A percentile compares a stretch with the other conserved stretches of the same genome.
phyloP scores from a whole-genome alignment of 2,113 vertebrate genomes.

The Acrocephalus kingi region DNA sequence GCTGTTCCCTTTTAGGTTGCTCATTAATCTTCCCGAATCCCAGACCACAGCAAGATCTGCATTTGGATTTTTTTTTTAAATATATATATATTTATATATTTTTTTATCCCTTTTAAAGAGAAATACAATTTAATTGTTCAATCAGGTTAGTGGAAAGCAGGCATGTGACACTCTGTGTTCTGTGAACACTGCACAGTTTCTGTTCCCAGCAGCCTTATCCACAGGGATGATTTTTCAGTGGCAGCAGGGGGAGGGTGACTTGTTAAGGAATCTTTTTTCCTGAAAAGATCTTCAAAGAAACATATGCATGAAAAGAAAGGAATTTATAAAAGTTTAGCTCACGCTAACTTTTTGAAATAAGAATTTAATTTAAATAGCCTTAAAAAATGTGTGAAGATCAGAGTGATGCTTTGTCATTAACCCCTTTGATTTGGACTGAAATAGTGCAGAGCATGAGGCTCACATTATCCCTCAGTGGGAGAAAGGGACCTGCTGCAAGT shows the following conservation, averaged over 20 bases:
- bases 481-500: neutral
- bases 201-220: conserved; percentile 30
- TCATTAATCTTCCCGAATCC: conserved; percentile 43
- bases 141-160: conserved; percentile 8
- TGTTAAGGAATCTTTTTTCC: conserved; percentile 34
- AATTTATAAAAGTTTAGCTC: conserved; percentile 43
- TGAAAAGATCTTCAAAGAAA: conserved; percentile 58
- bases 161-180: neutral
- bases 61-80: conserved; percentile 5
- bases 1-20: conserved; percentile 41
- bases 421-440: conserved; percentile 39
- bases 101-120: conserved; percentile 2
- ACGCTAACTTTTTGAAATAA: conserved; percentile 34
- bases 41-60: conserved; percentile 57
- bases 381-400: conserved; percentile 40
- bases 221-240: conserved; percentile 44
- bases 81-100: neutral
- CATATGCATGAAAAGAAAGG: conserved; percentile 3
- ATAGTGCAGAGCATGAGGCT: conserved; percentile 3
- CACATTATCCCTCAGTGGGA: neutral
- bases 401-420: conserved; percentile 65
- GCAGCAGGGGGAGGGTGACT: conserved; percentile 31
- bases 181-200: neutral
- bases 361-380: conserved; percentile 66
- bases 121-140: conserved; percentile 51